phyloP scores from a whole-genome alignment of 2,797 vertebrate genomes.

The Pygocentrus nattereri region DNA sequence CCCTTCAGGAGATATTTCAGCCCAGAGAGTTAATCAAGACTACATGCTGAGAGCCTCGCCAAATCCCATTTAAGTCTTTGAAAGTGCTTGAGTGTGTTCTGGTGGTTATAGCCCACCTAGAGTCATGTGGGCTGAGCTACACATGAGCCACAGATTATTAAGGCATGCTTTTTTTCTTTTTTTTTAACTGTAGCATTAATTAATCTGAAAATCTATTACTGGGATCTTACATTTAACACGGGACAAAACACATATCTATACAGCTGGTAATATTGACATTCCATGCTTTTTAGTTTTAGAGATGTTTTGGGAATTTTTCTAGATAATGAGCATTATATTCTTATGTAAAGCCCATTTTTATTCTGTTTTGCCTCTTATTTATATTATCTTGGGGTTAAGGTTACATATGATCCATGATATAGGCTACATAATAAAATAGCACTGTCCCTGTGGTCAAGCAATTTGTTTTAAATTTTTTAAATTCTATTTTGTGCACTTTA shows the following conservation, averaged over 20 bases:
- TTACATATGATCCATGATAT: no score
- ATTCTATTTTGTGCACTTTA: not conserved
- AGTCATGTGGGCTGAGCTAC: not conserved
- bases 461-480: no score
- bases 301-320: no score
- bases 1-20: constrained; percentile 7
- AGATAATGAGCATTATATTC: no score
- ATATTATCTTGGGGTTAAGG: no score
- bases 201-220: not conserved
- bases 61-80: constrained; percentile 8
- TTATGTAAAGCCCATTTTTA: no score
- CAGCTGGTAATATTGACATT: no score
- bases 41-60: constrained; percentile 23
- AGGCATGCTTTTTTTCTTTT: not conserved
- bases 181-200: not conserved
- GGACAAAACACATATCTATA: not conserved
- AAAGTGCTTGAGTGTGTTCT: constrained; percentile 10
- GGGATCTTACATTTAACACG: not conserved
- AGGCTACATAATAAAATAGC: no score
- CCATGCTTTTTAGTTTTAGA: no score
- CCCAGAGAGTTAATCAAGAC: constrained; percentile 8
- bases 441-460: no score
- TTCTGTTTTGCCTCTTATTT: no score
- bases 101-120: not conserved
- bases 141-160: not conserved